These are phyloP conservation scores for Intellagama lesueurii DNA, from an alignment of 2,797 vertebrate species.

Conservation along the genomic window DNA sequence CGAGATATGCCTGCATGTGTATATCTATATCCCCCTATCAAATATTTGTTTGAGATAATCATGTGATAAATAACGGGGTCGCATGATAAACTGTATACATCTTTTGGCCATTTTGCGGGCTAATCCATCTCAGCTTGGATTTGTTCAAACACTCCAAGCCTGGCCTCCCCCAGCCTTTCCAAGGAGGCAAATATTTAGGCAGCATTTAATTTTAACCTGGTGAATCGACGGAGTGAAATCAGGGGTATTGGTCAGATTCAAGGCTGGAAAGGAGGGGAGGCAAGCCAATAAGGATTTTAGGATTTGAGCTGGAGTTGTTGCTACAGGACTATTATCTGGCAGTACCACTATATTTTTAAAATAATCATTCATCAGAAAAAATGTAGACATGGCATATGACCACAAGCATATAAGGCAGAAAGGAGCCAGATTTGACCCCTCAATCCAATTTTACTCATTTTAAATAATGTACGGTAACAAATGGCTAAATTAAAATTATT, in stretches of 20 bases:
- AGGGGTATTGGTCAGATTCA: not conserved
- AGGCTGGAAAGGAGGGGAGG: not conserved
- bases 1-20: constrained; percentile 45
- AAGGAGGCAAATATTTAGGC: constrained; percentile 67
- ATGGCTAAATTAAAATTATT: not conserved
- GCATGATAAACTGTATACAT: constrained; percentile 71
- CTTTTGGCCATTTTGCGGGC: constrained; percentile 65
- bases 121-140: constrained; percentile 72
- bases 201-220: constrained; percentile 32
- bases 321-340: not conserved
- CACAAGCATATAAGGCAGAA: not conserved
- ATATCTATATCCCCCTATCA: constrained; percentile 73
- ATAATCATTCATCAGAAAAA: not conserved
- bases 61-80: constrained; percentile 70
- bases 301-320: not conserved
- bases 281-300: not conserved
- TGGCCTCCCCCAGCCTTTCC: constrained; percentile 44
- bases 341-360: not conserved
- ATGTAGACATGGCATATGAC: not conserved
- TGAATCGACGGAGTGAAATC: not conserved
- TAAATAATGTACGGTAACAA: not conserved
- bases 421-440: not conserved
- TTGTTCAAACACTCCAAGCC: constrained; percentile 59
- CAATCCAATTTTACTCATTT: not conserved
- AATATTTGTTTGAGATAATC: constrained; percentile 74